Base-by-base conservation (phyloP, 1,140 invertebrate species). In the Drosophila arawakana region DNA sequence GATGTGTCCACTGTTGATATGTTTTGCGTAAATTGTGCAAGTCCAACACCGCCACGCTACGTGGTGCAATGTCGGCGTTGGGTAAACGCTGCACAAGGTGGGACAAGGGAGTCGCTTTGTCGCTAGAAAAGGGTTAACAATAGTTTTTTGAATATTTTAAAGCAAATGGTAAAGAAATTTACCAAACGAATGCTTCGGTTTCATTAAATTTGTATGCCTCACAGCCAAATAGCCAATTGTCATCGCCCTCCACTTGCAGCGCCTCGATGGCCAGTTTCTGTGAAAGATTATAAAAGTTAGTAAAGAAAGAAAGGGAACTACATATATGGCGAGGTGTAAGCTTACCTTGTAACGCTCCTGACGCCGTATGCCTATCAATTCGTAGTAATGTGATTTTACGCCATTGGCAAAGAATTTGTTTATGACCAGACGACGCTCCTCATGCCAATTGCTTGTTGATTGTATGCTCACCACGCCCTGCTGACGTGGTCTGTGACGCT, bases 201-300 rank as follows among this genome's bases (percentile, higher is more conserved):
- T 93, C 50, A 13, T 75, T 88, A 13, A 94, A 81, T 10, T 85
- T 91, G 50, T 93, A 93, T 5, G 95, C 94, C 37, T 93, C 93
- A 88, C 96, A 97, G 15, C 94, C 95, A 85, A 95, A 97, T 15
- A 97, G 88, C 96, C 96, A 97, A 76, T 96, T 94, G 49, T 92
- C 93, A 15, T 93, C 93, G 30, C 49, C 44, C 74, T 95, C 93
- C 7, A 96, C 93, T 90, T 96, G 95, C 2, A 89, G 10, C 0
- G 72, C 81, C 46, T 88, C 84, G 39, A 88, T 78, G 34, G 80
- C 63, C 10, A 78, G 55, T 50, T 89, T 88, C 41, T 76, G 18
- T 6, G 9, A 1, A 13, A 3, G 25, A 57, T n/a, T 34, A 11
- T 3, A 7, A 1, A 37, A 43, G 25, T 54, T 7, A 37, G 35